Evolutionary conservation across 2,888 invertebrate genomes (phyloP).

Genomic region (Brenthis ino): DNA sequence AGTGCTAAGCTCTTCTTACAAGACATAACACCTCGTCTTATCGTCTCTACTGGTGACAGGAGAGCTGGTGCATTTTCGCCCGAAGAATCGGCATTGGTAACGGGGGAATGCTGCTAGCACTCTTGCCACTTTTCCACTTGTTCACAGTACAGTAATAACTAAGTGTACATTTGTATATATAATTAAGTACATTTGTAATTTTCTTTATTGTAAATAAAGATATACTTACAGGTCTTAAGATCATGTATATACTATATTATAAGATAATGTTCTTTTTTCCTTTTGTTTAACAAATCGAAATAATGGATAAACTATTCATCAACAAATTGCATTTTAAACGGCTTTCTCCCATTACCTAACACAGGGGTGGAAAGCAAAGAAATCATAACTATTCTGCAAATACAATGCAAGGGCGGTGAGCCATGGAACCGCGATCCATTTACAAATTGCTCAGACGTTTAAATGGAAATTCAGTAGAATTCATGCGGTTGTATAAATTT

Average conservation of each 20-base stretch:
- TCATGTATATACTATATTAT: neutral
- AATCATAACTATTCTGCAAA: slow-evolving; percentile 41
- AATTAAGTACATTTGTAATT: too few relatives aligned
- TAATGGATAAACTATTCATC: slow-evolving; percentile 19
- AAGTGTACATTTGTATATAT: too few relatives aligned
- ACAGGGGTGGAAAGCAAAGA: slow-evolving; percentile 42
- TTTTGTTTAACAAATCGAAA: neutral
- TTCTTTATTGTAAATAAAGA: too few relatives aligned
- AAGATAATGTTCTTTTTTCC: neutral
- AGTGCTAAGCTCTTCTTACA: too few relatives aligned
- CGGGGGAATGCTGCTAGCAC: too few relatives aligned
- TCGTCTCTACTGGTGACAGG: too few relatives aligned
- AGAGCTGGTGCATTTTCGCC: too few relatives aligned
- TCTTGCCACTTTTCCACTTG: too few relatives aligned
- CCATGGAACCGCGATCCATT: slow-evolving; percentile 62
- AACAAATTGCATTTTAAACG: slow-evolving; percentile 19
- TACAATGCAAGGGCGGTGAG: slow-evolving; percentile 41
- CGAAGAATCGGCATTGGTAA: too few relatives aligned
- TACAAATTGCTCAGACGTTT: slow-evolving; percentile 70
- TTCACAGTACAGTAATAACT: too few relatives aligned
- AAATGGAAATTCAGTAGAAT: slow-evolving; percentile 58
- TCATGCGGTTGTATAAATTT: slow-evolving; percentile 70
- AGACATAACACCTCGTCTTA: too few relatives aligned
- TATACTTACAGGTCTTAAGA: neutral
- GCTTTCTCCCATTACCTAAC: slow-evolving; percentile 39